Conservation (phyloP, 2,888 invertebrate genomes). For the Agonum fuliginosum region DNA sequence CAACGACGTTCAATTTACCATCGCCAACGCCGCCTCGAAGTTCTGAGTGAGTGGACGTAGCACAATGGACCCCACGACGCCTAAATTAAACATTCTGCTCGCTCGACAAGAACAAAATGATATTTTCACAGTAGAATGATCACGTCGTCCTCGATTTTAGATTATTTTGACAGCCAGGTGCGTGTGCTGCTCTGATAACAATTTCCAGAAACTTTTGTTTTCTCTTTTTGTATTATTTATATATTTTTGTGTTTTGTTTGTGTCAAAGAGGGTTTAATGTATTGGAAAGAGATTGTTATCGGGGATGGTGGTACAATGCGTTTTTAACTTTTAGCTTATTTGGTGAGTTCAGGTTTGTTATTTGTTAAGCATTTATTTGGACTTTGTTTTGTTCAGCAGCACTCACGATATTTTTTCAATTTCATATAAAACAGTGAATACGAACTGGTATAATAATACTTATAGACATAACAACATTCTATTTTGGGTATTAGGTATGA, state of each 20-base stretch:
- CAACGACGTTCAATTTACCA: slow-evolving; percentile 1
- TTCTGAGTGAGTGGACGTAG: slow-evolving; percentile 24
- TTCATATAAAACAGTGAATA: too few relatives aligned
- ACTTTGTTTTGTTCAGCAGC: not conserved
- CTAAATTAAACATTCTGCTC: slow-evolving; percentile 41
- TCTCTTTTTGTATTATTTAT: slow-evolving; percentile 11
- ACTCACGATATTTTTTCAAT: too few relatives aligned
- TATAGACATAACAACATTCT: too few relatives aligned
- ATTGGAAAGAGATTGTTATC: slow-evolving; percentile 5
- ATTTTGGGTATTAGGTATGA: too few relatives aligned
- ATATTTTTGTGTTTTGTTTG: slow-evolving; percentile 10
- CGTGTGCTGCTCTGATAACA: slow-evolving; percentile 2
- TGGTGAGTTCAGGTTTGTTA: not conserved
- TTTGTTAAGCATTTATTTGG: not conserved
- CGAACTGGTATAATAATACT: too few relatives aligned
- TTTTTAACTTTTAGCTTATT: slow-evolving; percentile 8
- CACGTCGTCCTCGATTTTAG: slow-evolving; percentile 18
- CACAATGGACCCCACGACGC: slow-evolving; percentile 3
- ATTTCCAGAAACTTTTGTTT: slow-evolving; percentile 32
- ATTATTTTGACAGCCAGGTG: slow-evolving; percentile 32
- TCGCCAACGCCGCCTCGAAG: not conserved
- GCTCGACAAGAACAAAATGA: slow-evolving; percentile 20
- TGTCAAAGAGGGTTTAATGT: slow-evolving; percentile 16
- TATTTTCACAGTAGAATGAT: slow-evolving; percentile 27
- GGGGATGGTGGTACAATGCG: not conserved